Conservation (phyloP, 2,888 invertebrate species). For the Tenthredo notha region DNA sequence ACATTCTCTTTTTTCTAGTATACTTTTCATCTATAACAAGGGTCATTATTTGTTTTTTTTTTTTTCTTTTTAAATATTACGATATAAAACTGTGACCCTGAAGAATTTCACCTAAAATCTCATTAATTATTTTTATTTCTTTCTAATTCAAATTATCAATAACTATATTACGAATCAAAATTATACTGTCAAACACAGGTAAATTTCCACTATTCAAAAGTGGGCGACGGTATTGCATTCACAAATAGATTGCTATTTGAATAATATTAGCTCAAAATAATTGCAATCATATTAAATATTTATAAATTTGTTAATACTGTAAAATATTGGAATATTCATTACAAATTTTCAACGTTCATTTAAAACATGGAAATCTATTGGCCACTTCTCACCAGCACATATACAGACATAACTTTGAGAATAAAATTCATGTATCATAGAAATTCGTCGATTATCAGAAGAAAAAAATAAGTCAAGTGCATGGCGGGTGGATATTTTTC, state of each 20-base stretch:
- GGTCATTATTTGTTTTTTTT: conserved; percentile 43
- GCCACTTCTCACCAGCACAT: conserved; percentile 32
- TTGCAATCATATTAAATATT: conserved; percentile 13
- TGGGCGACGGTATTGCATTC: background rate
- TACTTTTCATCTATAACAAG: conserved; percentile 40
- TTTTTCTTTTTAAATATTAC: conserved; percentile 30
- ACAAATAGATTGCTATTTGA: conserved; percentile 28
- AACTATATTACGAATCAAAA: conserved; percentile 46
- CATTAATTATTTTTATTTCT: conserved; percentile 35
- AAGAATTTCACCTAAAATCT: conserved; percentile 50
- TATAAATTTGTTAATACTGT: conserved; percentile 43
- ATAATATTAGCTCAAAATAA: conserved; percentile 28
- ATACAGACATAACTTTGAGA: conserved; percentile 1
- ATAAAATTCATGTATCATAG: conserved; percentile 53
- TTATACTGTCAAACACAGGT: conserved; percentile 41
- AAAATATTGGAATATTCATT: conserved; percentile 39
- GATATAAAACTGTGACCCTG: conserved; percentile 53
- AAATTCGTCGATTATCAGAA: background rate
- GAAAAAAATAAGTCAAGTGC: conserved; percentile 24
- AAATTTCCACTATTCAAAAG: conserved; percentile 3
- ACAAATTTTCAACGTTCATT: background rate
- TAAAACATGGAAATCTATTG: conserved; percentile 41
- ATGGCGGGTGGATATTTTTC: background rate
- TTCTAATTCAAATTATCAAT: conserved; percentile 50
- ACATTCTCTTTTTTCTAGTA: conserved; percentile 26